Percentiles rank a stretch among this genome's conserved stretches.
These are phyloP conservation scores for Nycticorax nycticorax DNA, from an alignment of 2,113 vertebrate genomes.

Conservation along the genomic window DNA sequence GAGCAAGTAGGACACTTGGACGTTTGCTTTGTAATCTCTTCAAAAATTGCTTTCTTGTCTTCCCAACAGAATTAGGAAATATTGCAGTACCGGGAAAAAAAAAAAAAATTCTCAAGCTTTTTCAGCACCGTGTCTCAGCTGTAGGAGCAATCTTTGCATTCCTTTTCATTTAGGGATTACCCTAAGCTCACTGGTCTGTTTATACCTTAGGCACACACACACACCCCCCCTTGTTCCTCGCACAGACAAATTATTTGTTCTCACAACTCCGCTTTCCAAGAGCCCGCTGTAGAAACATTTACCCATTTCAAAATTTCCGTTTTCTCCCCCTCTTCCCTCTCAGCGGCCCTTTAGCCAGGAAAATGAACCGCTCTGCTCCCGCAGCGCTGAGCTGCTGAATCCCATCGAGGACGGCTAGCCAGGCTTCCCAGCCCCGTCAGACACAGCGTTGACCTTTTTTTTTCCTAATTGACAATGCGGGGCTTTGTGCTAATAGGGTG, in stretches of 20 bases:
- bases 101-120: not conserved
- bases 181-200: constrained; percentile 10
- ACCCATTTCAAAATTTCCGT: not conserved
- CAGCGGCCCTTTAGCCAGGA: not conserved
- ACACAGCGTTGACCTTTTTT: not conserved
- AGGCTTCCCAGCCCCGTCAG: not conserved
- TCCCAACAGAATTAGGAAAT: constrained; percentile 66
- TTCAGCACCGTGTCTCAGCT: not conserved
- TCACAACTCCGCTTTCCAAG: not conserved
- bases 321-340: not conserved
- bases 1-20: constrained; percentile 66
- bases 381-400: not conserved
- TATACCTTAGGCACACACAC: constrained; percentile 29
- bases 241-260: constrained; percentile 3
- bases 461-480: constrained; percentile 12
- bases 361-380: not conserved
- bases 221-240: not conserved
- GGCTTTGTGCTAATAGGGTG: constrained; percentile 46
- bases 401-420: not conserved
- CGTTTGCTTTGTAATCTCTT: constrained; percentile 64
- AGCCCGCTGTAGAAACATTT: not conserved
- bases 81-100: constrained; percentile 3
- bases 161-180: constrained; percentile 47
- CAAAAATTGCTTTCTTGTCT: constrained; percentile 68
- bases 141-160: constrained; percentile 15